A percentile compares a stretch with the other conserved stretches of the same genome.
Conservation (phyloP, 2,888 invertebrate genomes). For the Biston betularia region DNA sequence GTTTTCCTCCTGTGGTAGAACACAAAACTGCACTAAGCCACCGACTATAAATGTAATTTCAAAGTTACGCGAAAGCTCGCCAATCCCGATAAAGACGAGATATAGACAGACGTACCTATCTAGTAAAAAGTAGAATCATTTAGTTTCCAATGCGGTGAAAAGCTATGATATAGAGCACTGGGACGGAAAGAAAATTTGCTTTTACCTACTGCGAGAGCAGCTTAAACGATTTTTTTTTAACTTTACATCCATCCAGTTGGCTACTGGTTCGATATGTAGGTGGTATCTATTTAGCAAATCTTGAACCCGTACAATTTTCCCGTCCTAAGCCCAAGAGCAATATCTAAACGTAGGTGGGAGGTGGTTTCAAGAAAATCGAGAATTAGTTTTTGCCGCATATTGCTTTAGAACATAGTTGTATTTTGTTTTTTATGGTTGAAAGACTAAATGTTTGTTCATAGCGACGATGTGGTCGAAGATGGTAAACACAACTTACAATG, state of each 20-base stretch:
- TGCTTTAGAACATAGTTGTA: no score
- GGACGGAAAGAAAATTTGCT: constrained; percentile 39
- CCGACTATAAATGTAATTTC: constrained; percentile 12
- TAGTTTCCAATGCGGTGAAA: constrained; percentile 43
- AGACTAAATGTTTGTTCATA: no score
- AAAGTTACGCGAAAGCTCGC: constrained; percentile 41
- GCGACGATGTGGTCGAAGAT: no score
- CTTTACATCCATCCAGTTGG: background rate
- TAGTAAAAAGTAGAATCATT: constrained; percentile 43
- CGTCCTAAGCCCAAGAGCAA: no score
- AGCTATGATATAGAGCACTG: constrained; percentile 42
- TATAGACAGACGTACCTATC: constrained; percentile 33
- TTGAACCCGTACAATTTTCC: no score
- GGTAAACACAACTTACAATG: no score
- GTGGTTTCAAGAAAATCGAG: no score
- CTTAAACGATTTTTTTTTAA: background rate
- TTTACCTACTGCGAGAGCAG: background rate
- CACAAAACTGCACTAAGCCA: background rate
- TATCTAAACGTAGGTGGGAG: no score
- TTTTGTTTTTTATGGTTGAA: no score
- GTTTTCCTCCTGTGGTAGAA: no score
- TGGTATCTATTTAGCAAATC: no score
- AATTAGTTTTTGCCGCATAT: no score
- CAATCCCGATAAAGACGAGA: constrained; percentile 21
- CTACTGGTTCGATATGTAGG: background rate